A percentile compares a stretch with the other conserved stretches of the same genome.
Evolutionary conservation across 2,888 invertebrate genomes (phyloP).

Genomic region (Protonemura montana): DNA sequence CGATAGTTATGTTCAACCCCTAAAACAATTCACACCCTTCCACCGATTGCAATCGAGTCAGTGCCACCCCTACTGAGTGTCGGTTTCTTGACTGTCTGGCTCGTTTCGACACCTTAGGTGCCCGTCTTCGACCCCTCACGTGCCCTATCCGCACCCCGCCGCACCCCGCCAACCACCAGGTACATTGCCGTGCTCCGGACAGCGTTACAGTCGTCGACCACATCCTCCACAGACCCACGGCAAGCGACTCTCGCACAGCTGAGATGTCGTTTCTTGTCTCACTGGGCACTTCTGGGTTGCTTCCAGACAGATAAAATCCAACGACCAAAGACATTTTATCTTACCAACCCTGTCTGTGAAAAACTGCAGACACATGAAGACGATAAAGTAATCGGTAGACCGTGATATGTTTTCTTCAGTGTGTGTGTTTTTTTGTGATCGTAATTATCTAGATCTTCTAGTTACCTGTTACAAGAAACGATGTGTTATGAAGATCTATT

Average conservation of each 20-base stretch:
- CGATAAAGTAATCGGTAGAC: not conserved
- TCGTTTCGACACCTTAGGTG: not conserved
- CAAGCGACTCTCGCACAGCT: no score
- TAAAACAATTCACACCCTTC: no score
- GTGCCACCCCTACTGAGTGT: no score
- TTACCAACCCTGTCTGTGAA: not conserved
- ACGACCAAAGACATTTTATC: not conserved
- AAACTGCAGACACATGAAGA: not conserved
- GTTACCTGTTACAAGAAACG: conserved; percentile 1
- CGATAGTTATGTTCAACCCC: no score
- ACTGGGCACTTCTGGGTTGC: not conserved
- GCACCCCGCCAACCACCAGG: not conserved
- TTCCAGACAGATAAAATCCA: conserved; percentile 17
- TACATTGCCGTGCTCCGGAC: not conserved
- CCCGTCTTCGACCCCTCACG: not conserved
- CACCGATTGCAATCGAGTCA: no score
- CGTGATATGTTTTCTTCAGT: not conserved
- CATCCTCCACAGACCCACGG: no score
- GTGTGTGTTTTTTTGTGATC: not conserved
- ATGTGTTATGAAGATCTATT: conserved; percentile 25
- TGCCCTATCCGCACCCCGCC: conserved; percentile 21
- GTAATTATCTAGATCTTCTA: conserved; percentile 21
- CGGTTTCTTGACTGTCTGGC: no score
- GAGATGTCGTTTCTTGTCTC: not conserved
- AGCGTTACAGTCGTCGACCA: no score